A percentile compares a stretch with the other conserved stretches of the same genome.
These are phyloP conservation scores for Phaenicophaeus curvirostris DNA, from an alignment of 2,797 vertebrate genomes.

Conservation along the genomic window DNA sequence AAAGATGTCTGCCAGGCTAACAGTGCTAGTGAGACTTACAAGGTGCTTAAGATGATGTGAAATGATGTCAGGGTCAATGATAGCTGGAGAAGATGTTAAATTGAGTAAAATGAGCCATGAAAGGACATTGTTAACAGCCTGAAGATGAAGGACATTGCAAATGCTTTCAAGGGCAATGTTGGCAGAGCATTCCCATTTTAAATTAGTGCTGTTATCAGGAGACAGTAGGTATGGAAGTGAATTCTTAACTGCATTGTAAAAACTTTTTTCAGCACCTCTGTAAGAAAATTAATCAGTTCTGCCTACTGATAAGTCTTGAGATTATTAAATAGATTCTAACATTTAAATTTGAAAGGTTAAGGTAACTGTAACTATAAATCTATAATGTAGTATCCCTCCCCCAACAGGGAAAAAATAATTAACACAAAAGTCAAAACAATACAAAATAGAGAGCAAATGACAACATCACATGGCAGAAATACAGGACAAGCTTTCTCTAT, in stretches of 20 bases:
- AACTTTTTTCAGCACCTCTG: neutral
- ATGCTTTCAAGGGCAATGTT: constrained; percentile 24
- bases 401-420: neutral
- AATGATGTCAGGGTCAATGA: constrained; percentile 40
- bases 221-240: neutral
- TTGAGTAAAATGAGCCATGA: constrained; percentile 65
- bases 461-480: neutral
- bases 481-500: neutral
- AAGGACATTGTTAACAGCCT: constrained; percentile 45
- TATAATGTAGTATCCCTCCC: neutral
- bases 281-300: neutral
- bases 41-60: constrained; percentile 28
- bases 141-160: constrained; percentile 25
- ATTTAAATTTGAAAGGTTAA: neutral
- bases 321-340: neutral
- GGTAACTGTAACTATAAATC: neutral
- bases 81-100: constrained; percentile 33
- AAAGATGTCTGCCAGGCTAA: neutral
- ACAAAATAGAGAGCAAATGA: neutral
- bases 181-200: constrained; percentile 13
- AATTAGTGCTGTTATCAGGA: neutral
- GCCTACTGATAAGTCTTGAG: neutral
- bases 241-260: neutral
- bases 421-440: neutral
- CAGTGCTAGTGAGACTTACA: neutral